Evolutionary conservation across 2,797 vertebrate genomes (phyloP).

Genomic region (Brachymystax lenok): DNA sequence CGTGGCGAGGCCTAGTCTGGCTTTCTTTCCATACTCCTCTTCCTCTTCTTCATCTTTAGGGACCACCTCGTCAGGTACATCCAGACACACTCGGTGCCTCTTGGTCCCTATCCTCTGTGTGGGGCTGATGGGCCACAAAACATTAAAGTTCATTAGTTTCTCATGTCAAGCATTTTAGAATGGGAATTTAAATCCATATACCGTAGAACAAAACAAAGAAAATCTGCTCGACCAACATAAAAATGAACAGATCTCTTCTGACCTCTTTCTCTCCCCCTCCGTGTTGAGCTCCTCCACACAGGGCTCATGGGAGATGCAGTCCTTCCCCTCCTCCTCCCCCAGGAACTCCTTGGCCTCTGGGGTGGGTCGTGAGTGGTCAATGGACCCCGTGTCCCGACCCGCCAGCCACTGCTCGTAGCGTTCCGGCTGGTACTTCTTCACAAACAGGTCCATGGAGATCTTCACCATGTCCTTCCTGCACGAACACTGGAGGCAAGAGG

Average conservation of each 20-base stretch:
- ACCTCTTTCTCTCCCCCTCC: conserved; percentile 77
- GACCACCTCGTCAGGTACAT: conserved; percentile 90
- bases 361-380: conserved; percentile 89
- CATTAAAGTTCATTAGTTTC: not conserved
- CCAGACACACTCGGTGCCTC: conserved; percentile 92
- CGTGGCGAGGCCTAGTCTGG: conserved; percentile 67
- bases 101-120: conserved; percentile 96
- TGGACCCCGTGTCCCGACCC: conserved; percentile 81
- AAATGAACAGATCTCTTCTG: not conserved
- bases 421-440: conserved; percentile 93
- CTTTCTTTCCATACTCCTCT: conserved; percentile 68
- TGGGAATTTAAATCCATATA: not conserved
- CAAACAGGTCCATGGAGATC: conserved; percentile 98
- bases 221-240: not conserved
- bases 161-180: not conserved
- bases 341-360: conserved; percentile 91
- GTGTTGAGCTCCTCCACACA: conserved; percentile 56
- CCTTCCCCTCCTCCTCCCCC: conserved; percentile 59
- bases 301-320: conserved; percentile 35
- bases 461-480: conserved; percentile 99
- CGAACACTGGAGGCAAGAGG: conserved; percentile 80
- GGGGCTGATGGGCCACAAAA: conserved; percentile 66
- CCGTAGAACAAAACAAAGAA: not conserved
- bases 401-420: conserved; percentile 92
- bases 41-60: conserved; percentile 78